A percentile compares a stretch with the other conserved stretches of the same genome.
These are phyloP conservation scores for Steinernema carpocapsae DNA, from an alignment of 2,888 invertebrate species.

Conservation along the genomic window DNA sequence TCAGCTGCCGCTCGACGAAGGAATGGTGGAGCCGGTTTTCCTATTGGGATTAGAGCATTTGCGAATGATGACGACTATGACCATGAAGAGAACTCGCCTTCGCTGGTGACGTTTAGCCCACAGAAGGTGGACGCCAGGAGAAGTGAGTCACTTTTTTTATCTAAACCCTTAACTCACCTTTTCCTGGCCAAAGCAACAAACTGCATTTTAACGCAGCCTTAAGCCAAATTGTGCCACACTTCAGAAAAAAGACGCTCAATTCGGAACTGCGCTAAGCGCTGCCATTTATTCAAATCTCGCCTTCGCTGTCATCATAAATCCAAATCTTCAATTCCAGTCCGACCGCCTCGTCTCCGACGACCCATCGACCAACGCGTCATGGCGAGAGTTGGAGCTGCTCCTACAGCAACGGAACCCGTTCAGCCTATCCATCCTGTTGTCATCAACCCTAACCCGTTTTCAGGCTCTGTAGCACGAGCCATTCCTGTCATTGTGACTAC, in stretches of 20 bases:
- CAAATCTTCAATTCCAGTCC: no score
- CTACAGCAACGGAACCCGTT: not conserved
- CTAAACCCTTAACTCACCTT: no score
- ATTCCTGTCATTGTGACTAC: not conserved
- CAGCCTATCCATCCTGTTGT: no score
- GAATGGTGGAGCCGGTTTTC: slow-evolving; percentile 36
- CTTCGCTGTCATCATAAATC: no score
- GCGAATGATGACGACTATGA: slow-evolving; percentile 27
- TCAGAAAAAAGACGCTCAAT: no score
- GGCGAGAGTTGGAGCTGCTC: not conserved
- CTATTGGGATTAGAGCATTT: slow-evolving; percentile 42
- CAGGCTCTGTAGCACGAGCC: not conserved
- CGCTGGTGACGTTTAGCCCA: slow-evolving; percentile 43
- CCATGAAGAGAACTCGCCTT: slow-evolving; percentile 34
- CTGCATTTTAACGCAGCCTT: no score
- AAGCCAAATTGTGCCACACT: no score
- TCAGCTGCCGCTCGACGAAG: not conserved
- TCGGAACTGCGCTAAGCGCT: no score
- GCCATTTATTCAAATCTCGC: no score
- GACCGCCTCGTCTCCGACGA: not conserved
- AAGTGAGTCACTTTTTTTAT: not conserved
- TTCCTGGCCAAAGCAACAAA: no score
- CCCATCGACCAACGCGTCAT: slow-evolving; percentile 6
- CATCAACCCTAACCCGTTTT: no score
- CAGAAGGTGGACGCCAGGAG: not conserved